phyloP scores from a whole-genome alignment of 2,797 vertebrate species.

The Diglossa cyanea region DNA sequence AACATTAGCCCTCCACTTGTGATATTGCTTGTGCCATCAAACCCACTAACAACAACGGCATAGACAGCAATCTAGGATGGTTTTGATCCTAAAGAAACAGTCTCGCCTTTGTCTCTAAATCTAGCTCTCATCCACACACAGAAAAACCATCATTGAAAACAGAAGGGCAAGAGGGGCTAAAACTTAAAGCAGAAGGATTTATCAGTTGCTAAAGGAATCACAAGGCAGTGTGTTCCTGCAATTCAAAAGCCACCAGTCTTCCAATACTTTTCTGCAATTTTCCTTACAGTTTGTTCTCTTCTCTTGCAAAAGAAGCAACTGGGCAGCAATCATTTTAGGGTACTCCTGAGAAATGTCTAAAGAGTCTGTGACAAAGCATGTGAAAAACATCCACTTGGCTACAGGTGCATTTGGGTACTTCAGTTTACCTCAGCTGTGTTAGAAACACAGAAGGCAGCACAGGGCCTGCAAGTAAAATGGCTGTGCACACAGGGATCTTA shows the following conservation, averaged over 20 bases:
- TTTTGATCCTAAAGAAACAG: background rate
- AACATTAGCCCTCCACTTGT: background rate
- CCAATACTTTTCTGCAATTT: background rate
- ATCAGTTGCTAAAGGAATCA: background rate
- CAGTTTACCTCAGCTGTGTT: background rate
- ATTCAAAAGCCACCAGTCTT: background rate
- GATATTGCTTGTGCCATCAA: background rate
- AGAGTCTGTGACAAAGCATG: background rate
- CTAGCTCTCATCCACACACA: background rate
- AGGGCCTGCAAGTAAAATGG: background rate
- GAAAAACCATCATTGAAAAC: background rate
- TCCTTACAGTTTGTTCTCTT: background rate
- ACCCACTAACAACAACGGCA: background rate
- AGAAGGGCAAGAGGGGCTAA: background rate
- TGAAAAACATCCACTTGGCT: background rate
- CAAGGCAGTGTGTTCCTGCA: background rate
- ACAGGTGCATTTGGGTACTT: background rate
- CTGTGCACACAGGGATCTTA: background rate
- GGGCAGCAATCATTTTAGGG: background rate
- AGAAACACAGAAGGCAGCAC: background rate
- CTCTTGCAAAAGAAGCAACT: background rate
- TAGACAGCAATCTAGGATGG: background rate
- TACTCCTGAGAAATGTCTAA: background rate
- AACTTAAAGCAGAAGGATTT: background rate
- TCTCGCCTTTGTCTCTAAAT: background rate